phyloP scores from a whole-genome alignment of 2,888 invertebrate species.

The Caenorhabditis sp. region DNA sequence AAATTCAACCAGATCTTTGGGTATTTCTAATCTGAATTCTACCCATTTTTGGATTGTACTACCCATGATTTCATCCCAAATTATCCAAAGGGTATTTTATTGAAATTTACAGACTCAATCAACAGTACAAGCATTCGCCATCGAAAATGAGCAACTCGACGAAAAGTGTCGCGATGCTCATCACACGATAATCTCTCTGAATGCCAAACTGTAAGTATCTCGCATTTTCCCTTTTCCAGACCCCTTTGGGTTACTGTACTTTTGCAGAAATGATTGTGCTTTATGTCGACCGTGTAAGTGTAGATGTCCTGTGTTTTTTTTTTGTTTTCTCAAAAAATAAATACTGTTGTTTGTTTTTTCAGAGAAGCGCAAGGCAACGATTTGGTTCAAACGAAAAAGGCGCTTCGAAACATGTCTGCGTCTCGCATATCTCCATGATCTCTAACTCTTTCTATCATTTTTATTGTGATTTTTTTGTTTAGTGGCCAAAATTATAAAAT shows the following conservation, averaged over 20 bases:
- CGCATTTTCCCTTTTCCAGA: not conserved
- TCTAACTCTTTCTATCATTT: too few relatives aligned
- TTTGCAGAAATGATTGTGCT: slow-evolving; percentile 41
- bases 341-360: slow-evolving; percentile 11
- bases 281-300: slow-evolving; percentile 38
- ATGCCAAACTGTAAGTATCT: slow-evolving; percentile 42
- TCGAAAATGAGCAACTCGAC: slow-evolving; percentile 38
- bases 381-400: slow-evolving; percentile 30
- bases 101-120: slow-evolving; percentile 31
- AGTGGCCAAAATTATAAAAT: too few relatives aligned
- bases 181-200: slow-evolving; percentile 24
- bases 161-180: slow-evolving; percentile 28
- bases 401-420: not conserved
- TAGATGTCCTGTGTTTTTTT: not conserved
- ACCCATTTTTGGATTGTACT: too few relatives aligned
- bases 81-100: not conserved
- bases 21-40: too few relatives aligned
- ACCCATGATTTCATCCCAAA: too few relatives aligned
- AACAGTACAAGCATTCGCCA: slow-evolving; percentile 34
- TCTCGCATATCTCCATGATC: not conserved
- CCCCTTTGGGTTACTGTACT: not conserved
- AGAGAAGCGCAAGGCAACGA: slow-evolving; percentile 45
- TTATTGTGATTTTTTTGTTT: too few relatives aligned
- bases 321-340: not conserved
- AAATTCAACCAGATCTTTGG: too few relatives aligned